Base-by-base conservation (phyloP, 1,140 invertebrate species). In the Sycophila sp. region DNA sequence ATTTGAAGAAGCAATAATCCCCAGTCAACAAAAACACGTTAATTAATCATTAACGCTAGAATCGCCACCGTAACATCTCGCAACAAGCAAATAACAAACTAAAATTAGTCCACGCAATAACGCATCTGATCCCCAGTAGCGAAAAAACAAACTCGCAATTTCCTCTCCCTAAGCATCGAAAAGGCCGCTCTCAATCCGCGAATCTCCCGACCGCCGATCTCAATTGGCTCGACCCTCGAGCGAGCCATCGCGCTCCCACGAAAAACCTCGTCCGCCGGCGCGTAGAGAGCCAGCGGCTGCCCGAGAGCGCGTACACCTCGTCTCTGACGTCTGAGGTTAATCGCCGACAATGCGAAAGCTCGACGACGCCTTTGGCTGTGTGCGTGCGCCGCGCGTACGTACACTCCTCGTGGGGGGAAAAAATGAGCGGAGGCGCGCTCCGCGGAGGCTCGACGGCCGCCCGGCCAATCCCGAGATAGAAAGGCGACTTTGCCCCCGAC, bases 371-470 rank as follows among this genome's bases (percentile, higher is more conserved):
- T 5, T 22, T 40, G 6, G 19, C 42, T n/a, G 4, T 22, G 42
- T 47, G 40, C 7, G 19, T 24, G 19, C 19, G 10, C 42, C 42
- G 42, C 24, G 19, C 19, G 19, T 10, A 10, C 19, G 19, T 2
- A 7, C 42, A 47, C n/a, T n/a, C n/a, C n/a, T n/a, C n/a, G n/a
- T n/a, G 24, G 19, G 0, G 42, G n/a, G 8, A 19, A 47, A 22
- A 47, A 6, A 22, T 11, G 7, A 17, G 2, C 17, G 42, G 1
- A 22, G 7, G 3, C 42, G 42, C 19, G 19, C 36, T 32, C 8
- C 59, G 28, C 51, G 77, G 77, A 79, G 79, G 79, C 79, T 77
- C 79, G 79, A 26, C 77, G n/a, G 59, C 51, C 30, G 55, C 65
- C 71, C 73, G 70, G 72, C 80, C 80, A 81, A 81, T 80, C 72